phyloP scores from a whole-genome alignment of 2,888 invertebrate species.

The Melolontha melolontha region DNA sequence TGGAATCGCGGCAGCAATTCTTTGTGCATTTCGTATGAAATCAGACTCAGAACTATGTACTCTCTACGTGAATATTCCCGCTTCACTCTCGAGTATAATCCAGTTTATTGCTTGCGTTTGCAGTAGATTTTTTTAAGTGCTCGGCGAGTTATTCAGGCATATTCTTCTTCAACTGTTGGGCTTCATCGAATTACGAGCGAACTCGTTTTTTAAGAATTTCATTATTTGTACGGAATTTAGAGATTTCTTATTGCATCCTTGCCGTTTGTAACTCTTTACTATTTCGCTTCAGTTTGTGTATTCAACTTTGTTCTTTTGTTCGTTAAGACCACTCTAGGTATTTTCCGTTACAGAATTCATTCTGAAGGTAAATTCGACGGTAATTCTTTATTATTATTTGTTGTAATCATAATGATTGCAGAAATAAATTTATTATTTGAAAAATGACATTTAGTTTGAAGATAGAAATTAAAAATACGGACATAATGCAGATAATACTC shows the following conservation, averaged over 20 bases:
- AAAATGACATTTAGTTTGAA: no score
- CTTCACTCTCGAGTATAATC: conserved; percentile 51
- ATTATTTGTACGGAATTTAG: conserved; percentile 11
- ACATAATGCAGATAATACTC: no score
- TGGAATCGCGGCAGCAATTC: neutral
- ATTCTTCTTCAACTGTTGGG: neutral
- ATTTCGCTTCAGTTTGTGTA: conserved; percentile 1
- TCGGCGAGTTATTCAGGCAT: conserved; percentile 34
- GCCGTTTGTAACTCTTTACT: no score
- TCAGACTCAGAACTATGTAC: conserved; percentile 35
- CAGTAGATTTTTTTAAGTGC: conserved; percentile 32
- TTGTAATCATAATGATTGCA: no score
- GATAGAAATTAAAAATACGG: no score
- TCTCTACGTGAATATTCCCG: no score
- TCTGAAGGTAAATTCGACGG: no score
- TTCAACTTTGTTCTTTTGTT: conserved; percentile 10
- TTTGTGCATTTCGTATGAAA: conserved; percentile 44
- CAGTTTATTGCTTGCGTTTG: conserved; percentile 51
- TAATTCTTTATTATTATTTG: no score
- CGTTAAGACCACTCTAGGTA: no score
- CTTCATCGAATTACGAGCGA: no score
- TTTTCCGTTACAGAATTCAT: no score
- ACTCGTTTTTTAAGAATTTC: neutral
- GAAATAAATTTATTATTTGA: no score
- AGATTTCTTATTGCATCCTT: neutral